A percentile compares a stretch with the other conserved stretches of the same genome.
phyloP scores from a whole-genome alignment of 2,113 vertebrate genomes.

The Bothrops jararaca region DNA sequence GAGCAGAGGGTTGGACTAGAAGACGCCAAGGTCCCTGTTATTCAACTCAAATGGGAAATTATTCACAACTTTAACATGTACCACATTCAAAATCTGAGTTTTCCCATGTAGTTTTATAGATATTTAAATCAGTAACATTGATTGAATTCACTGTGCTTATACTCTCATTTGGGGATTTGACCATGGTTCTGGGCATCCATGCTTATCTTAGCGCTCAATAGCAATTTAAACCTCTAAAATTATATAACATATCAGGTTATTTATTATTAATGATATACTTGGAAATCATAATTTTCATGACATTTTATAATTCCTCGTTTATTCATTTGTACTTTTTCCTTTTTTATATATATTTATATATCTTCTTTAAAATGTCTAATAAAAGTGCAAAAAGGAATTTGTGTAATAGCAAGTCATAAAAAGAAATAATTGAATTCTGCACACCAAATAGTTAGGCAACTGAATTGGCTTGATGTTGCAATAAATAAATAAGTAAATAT shows the following conservation, averaged over 20 bases:
- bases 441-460: not conserved
- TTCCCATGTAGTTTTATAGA: not conserved
- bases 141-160: not conserved
- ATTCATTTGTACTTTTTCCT: not conserved
- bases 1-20: not conserved
- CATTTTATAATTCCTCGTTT: not conserved
- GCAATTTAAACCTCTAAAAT: not conserved
- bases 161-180: not conserved
- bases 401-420: not conserved
- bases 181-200: not conserved
- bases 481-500: not conserved
- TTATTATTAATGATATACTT: not conserved
- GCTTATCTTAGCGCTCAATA: not conserved
- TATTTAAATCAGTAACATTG: not conserved
- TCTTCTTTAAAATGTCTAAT: not conserved
- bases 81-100: not conserved
- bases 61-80: not conserved
- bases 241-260: not conserved
- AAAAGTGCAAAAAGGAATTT: not conserved
- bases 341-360: not conserved
- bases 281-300: not conserved
- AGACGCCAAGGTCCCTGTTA: not conserved
- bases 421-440: not conserved
- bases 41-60: not conserved
- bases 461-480: not conserved